Base-by-base conservation (phyloP, 2,888 invertebrate species). In the Oscheius onirici region DNA sequence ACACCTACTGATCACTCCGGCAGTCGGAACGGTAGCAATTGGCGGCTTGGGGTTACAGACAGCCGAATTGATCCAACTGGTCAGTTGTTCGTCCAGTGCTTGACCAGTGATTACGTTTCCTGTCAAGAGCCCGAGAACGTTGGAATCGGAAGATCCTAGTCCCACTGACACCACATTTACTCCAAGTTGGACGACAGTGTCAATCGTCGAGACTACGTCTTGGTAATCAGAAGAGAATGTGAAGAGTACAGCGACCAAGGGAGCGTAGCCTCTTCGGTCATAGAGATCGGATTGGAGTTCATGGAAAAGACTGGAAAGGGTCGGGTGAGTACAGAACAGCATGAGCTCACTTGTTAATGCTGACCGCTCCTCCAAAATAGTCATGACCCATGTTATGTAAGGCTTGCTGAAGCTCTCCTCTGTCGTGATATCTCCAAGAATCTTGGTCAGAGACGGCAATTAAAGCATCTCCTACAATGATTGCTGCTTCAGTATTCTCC, bases 11-110 rank as follows among this genome's bases (percentile, higher is more conserved):
- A n/a, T 41, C 6, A n/a, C 15, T 13, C n/a, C 26, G 15, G 49
- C 46, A 8, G 63, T 22, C 0, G 49, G 1, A n/a, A 49, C 1
- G 34, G 46, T 63, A 46, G 49, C 46, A 44, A 46, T 46, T 3
- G 63, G 63, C 13, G 63, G 26, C 17, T 63, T 46, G 3, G 63
- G 63, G 26, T 63, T 63, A n/a, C 63, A 63, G 28, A 63, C 26
- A 20, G 49, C 63, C 6, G 28, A 17, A 57, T 57, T 40, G 46
- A 68, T 57, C 28, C 41, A 41, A 10, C n/a, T 11, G 6, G 43
- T 68, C 22, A 68, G 44, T 2, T 44, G 8, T 10, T 22, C 20
- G 1, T 17, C 44, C 0, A 43, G 43, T 22, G 17, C 6, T 20
- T 24, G 20, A 2, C 57, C 57, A 24, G 43, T 57, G 24, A 44